Conservation (phyloP, 2,888 invertebrate species). For the Sminthurinus aureus region DNA sequence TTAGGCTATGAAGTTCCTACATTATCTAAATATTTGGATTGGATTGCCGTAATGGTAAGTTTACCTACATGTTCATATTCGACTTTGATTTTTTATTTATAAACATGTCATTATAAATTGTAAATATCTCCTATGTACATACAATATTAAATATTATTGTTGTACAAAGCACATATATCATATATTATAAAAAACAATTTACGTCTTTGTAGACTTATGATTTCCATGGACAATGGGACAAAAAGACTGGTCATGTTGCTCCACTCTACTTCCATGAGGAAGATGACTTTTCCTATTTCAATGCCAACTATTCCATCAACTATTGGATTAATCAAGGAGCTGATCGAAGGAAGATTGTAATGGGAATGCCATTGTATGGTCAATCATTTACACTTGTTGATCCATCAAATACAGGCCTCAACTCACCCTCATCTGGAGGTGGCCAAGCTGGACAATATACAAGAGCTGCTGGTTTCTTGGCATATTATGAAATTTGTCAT, state of each 20-base stretch:
- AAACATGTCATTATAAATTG: too few relatives aligned
- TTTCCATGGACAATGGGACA: constrained; percentile 82
- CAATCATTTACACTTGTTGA: constrained; percentile 79
- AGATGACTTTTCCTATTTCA: constrained; percentile 82
- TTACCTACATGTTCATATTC: too few relatives aligned
- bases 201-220: constrained; percentile 76
- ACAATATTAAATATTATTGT: too few relatives aligned
- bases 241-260: constrained; percentile 88
- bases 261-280: constrained; percentile 83
- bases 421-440: constrained; percentile 78
- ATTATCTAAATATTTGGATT: constrained; percentile 78
- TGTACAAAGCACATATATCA: too few relatives aligned
- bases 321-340: constrained; percentile 90
- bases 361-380: constrained; percentile 87
- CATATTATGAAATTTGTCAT: constrained; percentile 91
- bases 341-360: constrained; percentile 79
- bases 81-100: too few relatives aligned
- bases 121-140: too few relatives aligned
- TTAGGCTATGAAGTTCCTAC: constrained; percentile 82
- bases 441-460: constrained; percentile 88
- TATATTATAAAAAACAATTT: too few relatives aligned
- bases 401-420: constrained; percentile 72
- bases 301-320: constrained; percentile 85
- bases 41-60: constrained; percentile 83
- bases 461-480: constrained; percentile 82